Evolutionary conservation across 2,113 vertebrate genomes (phyloP).

Genomic region (Zosterops hypoxanthus): DNA sequence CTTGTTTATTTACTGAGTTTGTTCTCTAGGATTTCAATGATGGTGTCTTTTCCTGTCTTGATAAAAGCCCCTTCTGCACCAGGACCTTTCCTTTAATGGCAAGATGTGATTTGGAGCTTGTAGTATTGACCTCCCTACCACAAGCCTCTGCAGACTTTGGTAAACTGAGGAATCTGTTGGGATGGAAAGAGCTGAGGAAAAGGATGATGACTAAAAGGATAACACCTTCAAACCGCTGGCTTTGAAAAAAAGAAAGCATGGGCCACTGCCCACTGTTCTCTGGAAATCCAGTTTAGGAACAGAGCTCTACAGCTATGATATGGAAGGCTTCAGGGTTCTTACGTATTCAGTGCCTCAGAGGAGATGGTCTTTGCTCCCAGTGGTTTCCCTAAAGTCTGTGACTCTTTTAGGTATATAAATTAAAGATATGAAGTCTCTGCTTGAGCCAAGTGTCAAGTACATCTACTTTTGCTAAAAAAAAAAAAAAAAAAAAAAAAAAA

Average conservation of each 20-base stretch:
- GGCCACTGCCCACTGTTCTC: background rate
- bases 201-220: background rate
- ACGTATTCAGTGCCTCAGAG: background rate
- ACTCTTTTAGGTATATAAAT: background rate
- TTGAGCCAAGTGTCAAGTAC: background rate
- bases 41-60: background rate
- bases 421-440: background rate
- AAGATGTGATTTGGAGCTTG: background rate
- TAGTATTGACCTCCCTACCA: background rate
- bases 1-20: background rate
- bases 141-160: background rate
- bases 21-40: background rate
- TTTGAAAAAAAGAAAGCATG: background rate
- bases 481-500: background rate
- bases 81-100: background rate
- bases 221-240: background rate
- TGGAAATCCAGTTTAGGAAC: background rate
- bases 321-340: background rate
- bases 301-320: background rate
- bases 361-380: background rate
- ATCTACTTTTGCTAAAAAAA: background rate
- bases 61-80: background rate
- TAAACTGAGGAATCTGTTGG: background rate
- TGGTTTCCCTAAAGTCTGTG: background rate
- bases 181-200: background rate